phyloP scores from a whole-genome alignment of 2,113 vertebrate species.

The Taxidea taxus region DNA sequence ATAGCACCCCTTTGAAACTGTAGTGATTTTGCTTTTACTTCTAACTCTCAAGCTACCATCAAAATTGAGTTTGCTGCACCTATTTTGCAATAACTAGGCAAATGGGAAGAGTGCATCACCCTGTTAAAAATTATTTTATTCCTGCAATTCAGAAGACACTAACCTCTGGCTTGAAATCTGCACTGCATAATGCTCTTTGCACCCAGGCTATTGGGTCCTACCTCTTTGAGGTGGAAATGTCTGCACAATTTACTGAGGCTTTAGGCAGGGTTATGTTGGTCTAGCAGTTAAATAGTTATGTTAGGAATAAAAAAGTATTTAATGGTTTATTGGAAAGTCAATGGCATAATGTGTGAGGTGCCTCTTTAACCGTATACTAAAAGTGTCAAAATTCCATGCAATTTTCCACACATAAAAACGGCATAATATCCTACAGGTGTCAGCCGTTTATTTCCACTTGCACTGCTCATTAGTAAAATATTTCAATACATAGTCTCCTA shows the following conservation, averaged over 20 bases:
- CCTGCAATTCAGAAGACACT: conserved; percentile 12
- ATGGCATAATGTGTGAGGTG: conserved; percentile 70
- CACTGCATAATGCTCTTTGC: not conserved
- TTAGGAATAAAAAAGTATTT: conserved; percentile 71
- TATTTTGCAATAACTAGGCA: not conserved
- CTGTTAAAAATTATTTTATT: not conserved
- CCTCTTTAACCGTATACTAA: conserved; percentile 63
- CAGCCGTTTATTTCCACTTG: conserved; percentile 30
- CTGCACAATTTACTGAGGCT: conserved; percentile 54
- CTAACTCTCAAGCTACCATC: not conserved
- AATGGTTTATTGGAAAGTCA: conserved; percentile 78
- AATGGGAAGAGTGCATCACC: not conserved
- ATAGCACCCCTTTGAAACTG: not conserved
- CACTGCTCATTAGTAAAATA: conserved; percentile 64
- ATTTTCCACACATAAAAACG: conserved; percentile 71
- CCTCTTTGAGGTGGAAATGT: conserved; percentile 11
- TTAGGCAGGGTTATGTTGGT: conserved; percentile 57
- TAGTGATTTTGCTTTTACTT: not conserved
- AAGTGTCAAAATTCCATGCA: conserved; percentile 68
- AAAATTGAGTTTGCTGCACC: not conserved
- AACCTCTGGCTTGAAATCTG: not conserved
- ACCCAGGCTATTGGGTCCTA: conserved; percentile 2
- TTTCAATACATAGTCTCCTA: not conserved
- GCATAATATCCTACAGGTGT: conserved; percentile 69
- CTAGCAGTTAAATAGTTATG: conserved; percentile 68